Percentiles rank a stretch among this genome's conserved stretches.
These are phyloP conservation scores for Argynnis bischoffii DNA, from an alignment of 2,888 invertebrate genomes.

Conservation along the genomic window DNA sequence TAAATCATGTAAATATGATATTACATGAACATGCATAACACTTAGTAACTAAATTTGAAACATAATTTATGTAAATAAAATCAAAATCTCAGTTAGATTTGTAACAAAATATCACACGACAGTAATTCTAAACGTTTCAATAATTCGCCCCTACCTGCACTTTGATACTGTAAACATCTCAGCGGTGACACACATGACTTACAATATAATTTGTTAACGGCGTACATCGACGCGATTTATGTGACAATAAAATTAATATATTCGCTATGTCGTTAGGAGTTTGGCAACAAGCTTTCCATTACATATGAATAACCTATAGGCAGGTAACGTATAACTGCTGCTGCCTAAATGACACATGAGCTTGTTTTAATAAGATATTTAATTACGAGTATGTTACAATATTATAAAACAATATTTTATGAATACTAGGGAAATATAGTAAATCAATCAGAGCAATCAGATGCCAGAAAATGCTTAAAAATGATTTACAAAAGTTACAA, in stretches of 20 bases:
- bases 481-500: too few species aligned
- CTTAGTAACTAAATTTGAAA: too few species aligned
- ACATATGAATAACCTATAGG: background rate
- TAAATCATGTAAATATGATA: too few species aligned
- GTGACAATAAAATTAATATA: constrained; percentile 51
- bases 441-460: too few species aligned
- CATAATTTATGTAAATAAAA: too few species aligned
- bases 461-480: too few species aligned
- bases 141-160: constrained; percentile 25
- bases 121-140: constrained; percentile 19
- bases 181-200: constrained; percentile 42
- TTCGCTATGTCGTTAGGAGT: constrained; percentile 40
- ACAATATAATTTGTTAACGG: constrained; percentile 49
- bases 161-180: constrained; percentile 36
- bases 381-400: too few species aligned
- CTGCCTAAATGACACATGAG: background rate
- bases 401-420: too few species aligned
- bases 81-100: constrained; percentile 3
- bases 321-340: constrained; percentile 15
- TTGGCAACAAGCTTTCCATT: constrained; percentile 22
- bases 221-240: constrained; percentile 48
- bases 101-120: constrained; percentile 8
- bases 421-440: too few species aligned
- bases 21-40: too few species aligned
- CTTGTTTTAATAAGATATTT: background rate